These are phyloP conservation scores for Halichondria panicea DNA, from an alignment of 37 sponge, comb jelly and placozoan species.

Conservation along the genomic window DNA sequence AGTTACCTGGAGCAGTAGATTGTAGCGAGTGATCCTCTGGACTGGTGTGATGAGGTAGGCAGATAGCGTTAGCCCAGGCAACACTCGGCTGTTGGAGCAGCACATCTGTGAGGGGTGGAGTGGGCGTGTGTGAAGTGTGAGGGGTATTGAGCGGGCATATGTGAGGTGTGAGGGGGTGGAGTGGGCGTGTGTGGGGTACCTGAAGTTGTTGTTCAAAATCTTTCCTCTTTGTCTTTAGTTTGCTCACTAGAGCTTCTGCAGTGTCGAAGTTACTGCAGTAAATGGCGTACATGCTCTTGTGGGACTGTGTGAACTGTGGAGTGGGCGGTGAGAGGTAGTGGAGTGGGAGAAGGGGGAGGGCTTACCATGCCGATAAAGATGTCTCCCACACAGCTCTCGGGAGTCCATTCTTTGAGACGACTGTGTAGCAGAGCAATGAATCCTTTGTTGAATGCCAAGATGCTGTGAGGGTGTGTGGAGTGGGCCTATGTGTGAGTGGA, in stretches of 20 bases:
- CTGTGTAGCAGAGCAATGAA: conserved; percentile 65
- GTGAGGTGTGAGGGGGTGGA: not conserved
- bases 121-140: not conserved
- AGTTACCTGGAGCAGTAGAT: conserved; percentile 77
- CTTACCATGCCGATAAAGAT: conserved; percentile 74
- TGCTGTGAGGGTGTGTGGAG: conserved; percentile 17
- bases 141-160: no score
- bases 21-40: conserved; percentile 91
- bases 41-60: conserved; percentile 91
- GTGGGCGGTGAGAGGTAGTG: not conserved
- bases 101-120: conserved; percentile 27
- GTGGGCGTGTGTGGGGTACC: conserved; percentile 17
- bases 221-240: conserved; percentile 64
- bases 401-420: conserved; percentile 48
- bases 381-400: conserved; percentile 69
- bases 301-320: conserved; percentile 73
- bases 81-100: conserved; percentile 37
- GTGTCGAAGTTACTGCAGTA: conserved; percentile 93
- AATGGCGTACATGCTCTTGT: conserved; percentile 87
- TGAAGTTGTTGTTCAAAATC: conserved; percentile 78
- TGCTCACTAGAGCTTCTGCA: conserved; percentile 56
- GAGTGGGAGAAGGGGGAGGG: not conserved
- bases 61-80: conserved; percentile 64
- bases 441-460: conserved; percentile 71
- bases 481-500: not conserved